Percentiles rank a stretch among this genome's conserved stretches.
These are phyloP conservation scores for Mormyrops boulengeri DNA, from an alignment of 2,797 vertebrate genomes.

Conservation along the genomic window DNA sequence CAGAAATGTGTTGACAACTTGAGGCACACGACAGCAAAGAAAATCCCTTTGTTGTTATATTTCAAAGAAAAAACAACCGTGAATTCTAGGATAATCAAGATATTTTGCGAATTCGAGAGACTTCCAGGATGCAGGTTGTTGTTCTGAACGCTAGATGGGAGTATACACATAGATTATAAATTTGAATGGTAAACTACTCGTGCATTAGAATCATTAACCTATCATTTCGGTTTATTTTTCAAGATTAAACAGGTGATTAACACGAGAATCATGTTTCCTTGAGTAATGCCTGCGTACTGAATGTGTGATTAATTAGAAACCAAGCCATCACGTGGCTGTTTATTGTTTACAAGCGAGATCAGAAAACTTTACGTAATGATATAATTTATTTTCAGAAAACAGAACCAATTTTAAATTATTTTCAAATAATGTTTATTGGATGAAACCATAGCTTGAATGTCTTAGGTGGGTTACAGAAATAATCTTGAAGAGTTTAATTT, in stretches of 20 bases:
- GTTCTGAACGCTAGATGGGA: constrained; percentile 38
- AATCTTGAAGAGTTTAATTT: neutral
- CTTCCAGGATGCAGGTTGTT: neutral
- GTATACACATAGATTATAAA: constrained; percentile 6
- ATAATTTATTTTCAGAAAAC: neutral
- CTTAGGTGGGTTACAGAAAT: neutral
- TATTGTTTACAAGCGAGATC: neutral
- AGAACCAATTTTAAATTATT: neutral
- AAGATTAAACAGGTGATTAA: neutral
- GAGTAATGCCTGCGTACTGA: neutral
- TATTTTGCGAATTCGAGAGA: neutral
- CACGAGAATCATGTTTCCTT: neutral
- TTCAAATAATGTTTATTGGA: neutral
- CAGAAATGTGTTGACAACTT: neutral
- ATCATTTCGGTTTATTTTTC: neutral
- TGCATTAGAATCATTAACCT: neutral
- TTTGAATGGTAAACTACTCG: neutral
- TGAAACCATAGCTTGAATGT: neutral
- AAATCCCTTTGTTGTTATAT: neutral
- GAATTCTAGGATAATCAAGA: neutral
- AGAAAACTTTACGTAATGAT: neutral
- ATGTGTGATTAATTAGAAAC: neutral
- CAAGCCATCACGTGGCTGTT: neutral
- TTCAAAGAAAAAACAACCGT: neutral
- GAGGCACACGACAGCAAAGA: neutral